Evolutionary conservation across 2,113 vertebrate genomes (phyloP).

Genomic region (Erpornis zantholeuca): DNA sequence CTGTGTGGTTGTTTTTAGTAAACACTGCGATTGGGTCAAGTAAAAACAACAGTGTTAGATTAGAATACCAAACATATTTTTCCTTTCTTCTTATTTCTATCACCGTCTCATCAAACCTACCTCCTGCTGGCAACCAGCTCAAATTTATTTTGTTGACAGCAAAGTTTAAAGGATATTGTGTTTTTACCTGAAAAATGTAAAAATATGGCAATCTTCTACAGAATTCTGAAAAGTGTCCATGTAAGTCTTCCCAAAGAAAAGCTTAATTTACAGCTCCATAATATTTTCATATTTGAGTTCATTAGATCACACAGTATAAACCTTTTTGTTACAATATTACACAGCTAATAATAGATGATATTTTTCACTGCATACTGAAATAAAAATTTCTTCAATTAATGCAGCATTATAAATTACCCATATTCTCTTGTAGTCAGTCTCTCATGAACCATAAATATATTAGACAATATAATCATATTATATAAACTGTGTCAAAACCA

Average conservation of each 20-base stretch:
- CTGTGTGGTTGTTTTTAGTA: background rate
- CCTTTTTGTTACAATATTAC: background rate
- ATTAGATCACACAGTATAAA: background rate
- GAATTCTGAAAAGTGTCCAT: background rate
- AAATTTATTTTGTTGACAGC: background rate
- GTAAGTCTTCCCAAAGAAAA: background rate
- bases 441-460: background rate
- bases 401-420: background rate
- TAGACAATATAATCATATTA: background rate
- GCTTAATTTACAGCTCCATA: background rate
- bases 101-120: background rate
- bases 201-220: background rate
- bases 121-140: background rate
- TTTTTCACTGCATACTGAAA: background rate
- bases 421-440: background rate
- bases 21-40: background rate
- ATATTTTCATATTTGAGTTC: background rate
- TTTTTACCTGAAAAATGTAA: background rate
- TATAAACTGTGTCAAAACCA: background rate
- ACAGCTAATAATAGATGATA: background rate
- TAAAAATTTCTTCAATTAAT: background rate
- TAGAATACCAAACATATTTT: background rate
- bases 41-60: background rate
- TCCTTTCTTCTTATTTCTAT: background rate
- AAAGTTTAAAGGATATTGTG: background rate